phyloP scores from a whole-genome alignment of 2,113 vertebrate genomes.

The Salvelinus namaycush region DNA sequence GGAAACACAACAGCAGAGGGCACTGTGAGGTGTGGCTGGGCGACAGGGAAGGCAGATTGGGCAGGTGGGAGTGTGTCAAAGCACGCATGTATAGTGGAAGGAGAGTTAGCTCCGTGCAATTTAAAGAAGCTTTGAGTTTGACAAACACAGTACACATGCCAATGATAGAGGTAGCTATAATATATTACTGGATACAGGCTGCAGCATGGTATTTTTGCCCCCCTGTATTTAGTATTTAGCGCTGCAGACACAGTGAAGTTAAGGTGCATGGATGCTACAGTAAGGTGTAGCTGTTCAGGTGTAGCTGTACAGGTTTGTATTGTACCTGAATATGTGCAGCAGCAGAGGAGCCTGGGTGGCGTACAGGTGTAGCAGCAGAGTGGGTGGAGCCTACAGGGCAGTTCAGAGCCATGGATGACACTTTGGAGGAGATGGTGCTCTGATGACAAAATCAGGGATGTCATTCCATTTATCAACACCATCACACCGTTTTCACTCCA shows the following conservation, averaged over 20 bases:
- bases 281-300: not conserved
- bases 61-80: too few species aligned
- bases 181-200: not conserved
- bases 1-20: too few species aligned
- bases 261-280: too few species aligned
- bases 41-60: too few species aligned
- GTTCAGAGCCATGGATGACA: not conserved
- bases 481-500: too few species aligned
- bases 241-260: too few species aligned
- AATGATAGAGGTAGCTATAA: not conserved
- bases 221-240: too few species aligned
- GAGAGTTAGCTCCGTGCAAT: too few species aligned
- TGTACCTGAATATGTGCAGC: constrained; percentile 44
- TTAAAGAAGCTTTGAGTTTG: constrained; percentile 15
- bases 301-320: constrained; percentile 1
- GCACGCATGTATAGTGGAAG: too few species aligned
- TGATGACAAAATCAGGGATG: constrained; percentile 31
- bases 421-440: constrained; percentile 36
- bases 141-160: not conserved
- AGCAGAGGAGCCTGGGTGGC: constrained; percentile 9
- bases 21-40: too few species aligned
- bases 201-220: too few species aligned
- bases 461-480: too few species aligned
- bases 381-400: constrained; percentile 16
- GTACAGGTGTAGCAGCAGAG: constrained; percentile 7